phyloP scores from a whole-genome alignment of 2,888 invertebrate species.

The Parascotia fuliginaria region DNA sequence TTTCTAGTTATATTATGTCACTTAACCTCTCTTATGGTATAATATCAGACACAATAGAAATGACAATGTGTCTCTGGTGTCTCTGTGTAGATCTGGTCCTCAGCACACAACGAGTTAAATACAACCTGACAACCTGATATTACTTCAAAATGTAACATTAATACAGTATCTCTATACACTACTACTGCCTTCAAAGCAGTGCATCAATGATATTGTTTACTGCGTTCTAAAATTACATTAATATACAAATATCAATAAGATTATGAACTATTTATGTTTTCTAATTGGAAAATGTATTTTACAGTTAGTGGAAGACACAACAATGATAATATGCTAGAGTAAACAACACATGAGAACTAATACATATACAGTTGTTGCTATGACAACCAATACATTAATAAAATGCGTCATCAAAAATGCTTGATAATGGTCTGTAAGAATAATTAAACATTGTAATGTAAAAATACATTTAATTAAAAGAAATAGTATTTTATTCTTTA shows the following conservation, averaged over 20 bases:
- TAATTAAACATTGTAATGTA: constrained; percentile 29
- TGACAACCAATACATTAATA: not conserved
- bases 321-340: constrained; percentile 28
- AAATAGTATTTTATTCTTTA: constrained; percentile 22
- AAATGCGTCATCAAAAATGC: not conserved
- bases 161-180: too few relatives aligned
- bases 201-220: not conserved
- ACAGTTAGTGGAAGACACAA: constrained; percentile 60
- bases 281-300: constrained; percentile 45
- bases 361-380: not conserved
- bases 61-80: too few relatives aligned
- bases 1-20: too few relatives aligned
- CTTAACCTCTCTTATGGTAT: too few relatives aligned
- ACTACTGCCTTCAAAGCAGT: too few relatives aligned
- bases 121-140: too few relatives aligned
- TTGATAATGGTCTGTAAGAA: constrained; percentile 15
- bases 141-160: too few relatives aligned
- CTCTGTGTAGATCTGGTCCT: too few relatives aligned
- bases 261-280: constrained; percentile 39
- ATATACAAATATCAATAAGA: constrained; percentile 27
- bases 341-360: constrained; percentile 15
- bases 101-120: too few relatives aligned
- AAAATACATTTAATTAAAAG: constrained; percentile 37
- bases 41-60: too few relatives aligned
- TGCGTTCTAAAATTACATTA: constrained; percentile 8